A percentile compares a stretch with the other conserved stretches of the same genome.
phyloP scores from a whole-genome alignment of 2,797 vertebrate genomes.

The Lerista edwardsae region DNA sequence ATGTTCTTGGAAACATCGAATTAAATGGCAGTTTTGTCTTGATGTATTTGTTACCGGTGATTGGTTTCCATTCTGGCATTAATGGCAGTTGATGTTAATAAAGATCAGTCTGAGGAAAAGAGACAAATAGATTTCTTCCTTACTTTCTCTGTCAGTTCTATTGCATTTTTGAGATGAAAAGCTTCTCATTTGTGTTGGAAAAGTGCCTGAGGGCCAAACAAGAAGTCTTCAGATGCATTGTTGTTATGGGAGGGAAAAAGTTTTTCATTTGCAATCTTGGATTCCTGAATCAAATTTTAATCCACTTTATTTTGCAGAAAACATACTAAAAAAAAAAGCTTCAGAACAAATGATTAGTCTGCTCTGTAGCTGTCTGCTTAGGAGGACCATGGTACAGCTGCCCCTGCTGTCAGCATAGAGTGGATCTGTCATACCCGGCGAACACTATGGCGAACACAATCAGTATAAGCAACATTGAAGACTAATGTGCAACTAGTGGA shows the following conservation, averaged over 20 bases:
- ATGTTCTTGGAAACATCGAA: conserved; percentile 1
- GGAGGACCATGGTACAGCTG: neutral
- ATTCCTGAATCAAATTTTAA: conserved; percentile 20
- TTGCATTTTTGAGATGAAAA: conserved; percentile 31
- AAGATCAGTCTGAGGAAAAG: conserved; percentile 12
- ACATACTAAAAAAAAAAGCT: conserved; percentile 10
- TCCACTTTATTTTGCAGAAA: conserved; percentile 2
- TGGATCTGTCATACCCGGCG: neutral
- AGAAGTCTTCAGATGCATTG: conserved; percentile 48
- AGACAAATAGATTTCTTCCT: accelerated
- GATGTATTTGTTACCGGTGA: conserved; percentile 19
- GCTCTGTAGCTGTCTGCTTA: conserved; percentile 44
- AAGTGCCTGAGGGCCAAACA: neutral
- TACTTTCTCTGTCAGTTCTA: conserved; percentile 29
- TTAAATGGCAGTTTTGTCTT: neutral
- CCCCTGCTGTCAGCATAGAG: conserved; percentile 28
- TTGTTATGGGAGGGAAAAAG: conserved; percentile 10
- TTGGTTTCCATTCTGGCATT: neutral
- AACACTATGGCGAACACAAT: conserved; percentile 9
- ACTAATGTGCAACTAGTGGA: neutral
- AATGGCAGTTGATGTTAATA: neutral
- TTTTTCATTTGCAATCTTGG: conserved; percentile 39
- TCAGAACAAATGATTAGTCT: conserved; percentile 18
- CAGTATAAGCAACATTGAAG: neutral
- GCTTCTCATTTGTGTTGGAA: conserved; percentile 41